Base-by-base conservation (phyloP, 1,140 invertebrate genomes). In the Fopius arisanus region DNA sequence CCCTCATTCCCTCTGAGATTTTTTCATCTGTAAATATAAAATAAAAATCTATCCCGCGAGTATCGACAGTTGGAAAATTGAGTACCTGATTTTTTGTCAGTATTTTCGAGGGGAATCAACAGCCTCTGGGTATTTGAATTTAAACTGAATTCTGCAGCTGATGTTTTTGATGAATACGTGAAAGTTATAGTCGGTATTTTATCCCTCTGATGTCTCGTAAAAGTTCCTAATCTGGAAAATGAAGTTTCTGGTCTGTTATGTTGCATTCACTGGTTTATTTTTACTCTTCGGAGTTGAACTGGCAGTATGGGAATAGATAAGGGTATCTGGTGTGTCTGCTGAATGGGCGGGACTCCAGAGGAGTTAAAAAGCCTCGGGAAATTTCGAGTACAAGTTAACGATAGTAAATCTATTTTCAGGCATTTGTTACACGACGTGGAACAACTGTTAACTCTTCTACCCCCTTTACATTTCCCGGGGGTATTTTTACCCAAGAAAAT, bases 1-100 rank as follows among this genome's bases (percentile, higher is more conserved):
- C 87, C 0, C 69, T 73, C 1, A 86, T 79, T 10, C 87, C 88
- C 48, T 80, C 85, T 84, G 67, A 19, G 14, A 67, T 43, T 68
- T 68, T 29, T 33, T 51, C 54, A 43, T 12, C 26, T 41, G n/a
- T 3, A 68, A 28, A 37, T 43, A 21, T 21, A 43, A 41, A 41
- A 28, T 41, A 40, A 26, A 41, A 33, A 5, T 33, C 21, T 72
- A 28, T 54, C 6, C 26, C 28, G 19, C 16, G 0, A 23, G 7
- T 69, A 54, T 16, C 10, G n/a, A 14, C 26, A 67, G 29, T 37
- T 21, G 23, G 29, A 66, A 37, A 51, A 37, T 33, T 69, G 70
- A 16, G 78, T 65, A 70, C 84, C 80, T 5, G 81, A 77, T 59
- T 82, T 68, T 82, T 76, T n/a, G 16, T 68, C 7, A 71, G 28